phyloP scores from a whole-genome alignment of 1,140 invertebrate species.

The Ptiloglossa arizonensis region DNA sequence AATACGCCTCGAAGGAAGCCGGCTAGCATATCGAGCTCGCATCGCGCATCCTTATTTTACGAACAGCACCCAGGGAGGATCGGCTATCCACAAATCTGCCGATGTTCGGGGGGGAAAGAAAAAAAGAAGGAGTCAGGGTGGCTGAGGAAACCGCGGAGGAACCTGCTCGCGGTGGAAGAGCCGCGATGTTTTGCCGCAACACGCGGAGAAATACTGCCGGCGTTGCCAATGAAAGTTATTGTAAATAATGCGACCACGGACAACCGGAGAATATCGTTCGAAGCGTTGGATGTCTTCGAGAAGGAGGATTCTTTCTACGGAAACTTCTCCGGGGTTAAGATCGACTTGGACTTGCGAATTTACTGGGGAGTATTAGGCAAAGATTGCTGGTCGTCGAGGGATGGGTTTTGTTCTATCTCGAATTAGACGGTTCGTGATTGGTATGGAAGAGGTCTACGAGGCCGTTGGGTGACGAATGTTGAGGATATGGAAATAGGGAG shows the following conservation, averaged over 20 bases:
- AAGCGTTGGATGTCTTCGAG: neutral
- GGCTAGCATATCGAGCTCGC: conserved; percentile 56
- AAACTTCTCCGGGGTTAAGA: too few relatives aligned
- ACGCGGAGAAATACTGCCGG: conserved; percentile 13
- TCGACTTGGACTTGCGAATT: too few relatives aligned
- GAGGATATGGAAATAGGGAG: too few relatives aligned
- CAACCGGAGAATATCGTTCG: neutral
- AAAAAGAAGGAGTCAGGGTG: neutral
- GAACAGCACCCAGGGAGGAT: conserved; percentile 25
- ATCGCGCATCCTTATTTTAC: conserved; percentile 59
- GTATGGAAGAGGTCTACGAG: too few relatives aligned
- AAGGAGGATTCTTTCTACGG: neutral
- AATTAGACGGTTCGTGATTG: too few relatives aligned
- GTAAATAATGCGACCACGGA: conserved; percentile 36
- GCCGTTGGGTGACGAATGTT: too few relatives aligned
- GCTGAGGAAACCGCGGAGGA: neutral
- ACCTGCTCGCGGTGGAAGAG: neutral
- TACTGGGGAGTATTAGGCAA: too few relatives aligned
- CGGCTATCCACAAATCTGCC: conserved; percentile 52
- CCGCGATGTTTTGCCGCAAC: conserved; percentile 16
- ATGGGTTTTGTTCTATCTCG: too few relatives aligned
- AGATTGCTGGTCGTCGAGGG: too few relatives aligned
- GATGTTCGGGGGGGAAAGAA: conserved; percentile 20
- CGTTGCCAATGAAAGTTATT: conserved; percentile 45
- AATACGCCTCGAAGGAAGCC: conserved; percentile 65